These are phyloP conservation scores for Saguinus midas DNA, from an alignment of 2,113 vertebrate species.

Conservation along the genomic window DNA sequence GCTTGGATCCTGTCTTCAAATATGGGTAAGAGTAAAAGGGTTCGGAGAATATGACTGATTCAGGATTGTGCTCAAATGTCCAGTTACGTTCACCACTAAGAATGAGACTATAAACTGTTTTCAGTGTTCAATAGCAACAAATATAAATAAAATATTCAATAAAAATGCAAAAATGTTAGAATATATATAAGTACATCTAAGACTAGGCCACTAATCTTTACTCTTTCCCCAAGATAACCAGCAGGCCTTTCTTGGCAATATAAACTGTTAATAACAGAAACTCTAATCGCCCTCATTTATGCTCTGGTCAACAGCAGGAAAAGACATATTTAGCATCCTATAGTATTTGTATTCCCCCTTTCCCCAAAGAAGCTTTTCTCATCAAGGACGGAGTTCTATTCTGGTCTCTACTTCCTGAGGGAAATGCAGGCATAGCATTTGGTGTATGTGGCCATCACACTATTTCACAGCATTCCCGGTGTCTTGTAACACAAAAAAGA, in stretches of 20 bases:
- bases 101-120: not conserved
- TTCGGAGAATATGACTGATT: not conserved
- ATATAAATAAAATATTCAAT: conserved; percentile 28
- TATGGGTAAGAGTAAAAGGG: not conserved
- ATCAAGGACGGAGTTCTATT: conserved; percentile 58
- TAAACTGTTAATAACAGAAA: not conserved
- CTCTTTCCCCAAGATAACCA: conserved; percentile 4
- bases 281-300: not conserved
- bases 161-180: conserved; percentile 23
- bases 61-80: not conserved
- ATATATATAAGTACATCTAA: not conserved
- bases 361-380: conserved; percentile 46
- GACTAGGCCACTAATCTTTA: not conserved
- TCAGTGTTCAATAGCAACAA: not conserved
- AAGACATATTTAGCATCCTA: conserved; percentile 29
- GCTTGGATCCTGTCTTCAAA: not conserved
- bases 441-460: not conserved
- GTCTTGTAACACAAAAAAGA: not conserved
- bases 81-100: not conserved
- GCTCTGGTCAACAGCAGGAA: conserved; percentile 27
- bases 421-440: conserved; percentile 9
- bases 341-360: not conserved
- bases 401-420: conserved; percentile 43
- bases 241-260: conserved; percentile 7
- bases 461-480: not conserved